Evolutionary conservation across 2,113 vertebrate species (phyloP), one percentile per base, ranked within the genome.

Genomic region (Plestiodon gilberti): DNA sequence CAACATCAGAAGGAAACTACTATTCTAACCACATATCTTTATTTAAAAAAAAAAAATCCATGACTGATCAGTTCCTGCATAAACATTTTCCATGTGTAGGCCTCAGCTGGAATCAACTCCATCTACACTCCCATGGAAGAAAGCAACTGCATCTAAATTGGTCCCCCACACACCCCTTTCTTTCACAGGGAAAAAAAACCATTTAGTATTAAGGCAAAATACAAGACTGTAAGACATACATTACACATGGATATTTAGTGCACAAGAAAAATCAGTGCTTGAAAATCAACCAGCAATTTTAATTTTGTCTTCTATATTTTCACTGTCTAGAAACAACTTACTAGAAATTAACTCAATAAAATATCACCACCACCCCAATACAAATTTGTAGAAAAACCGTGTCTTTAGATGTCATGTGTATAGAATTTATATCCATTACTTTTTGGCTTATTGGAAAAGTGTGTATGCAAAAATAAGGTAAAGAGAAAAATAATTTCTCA

Each of bases 361-460:
- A 2, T 18, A 61, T 10, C 8, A 48, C 43, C 43, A 48, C 43
- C 8, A 48, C 43, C 43, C 43, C 43, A n/a, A 59, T 18, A 55
- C 28, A 1, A 78, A 76, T 40, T 85, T 69, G 11, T 81, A 69
- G 64, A 73, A 55, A n/a, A 82, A 84, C 87, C 8, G 35, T 35
- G 79, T 81, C 62, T 1, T 23, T 62, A 86, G 2, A 93, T 75
- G 23, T 10, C 18, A 48, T 57, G 17, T 70, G 57, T 82, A 91
- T 88, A 59, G 81, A 15, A 83, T 0, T 0, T 2, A 65, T 30
- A 74, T 35, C 74, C 61, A 71, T 52, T 65, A 25, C 78, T 88
- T 81, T 65, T 28, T 11, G 84, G 38, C 85, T 91, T 64, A 86
- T 30, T 59, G 81, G 59, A 69, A 86, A 86, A 88, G 69, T 69